Base-by-base conservation (phyloP, 1,140 invertebrate genomes). In the Bombus vancouverensis region DNA sequence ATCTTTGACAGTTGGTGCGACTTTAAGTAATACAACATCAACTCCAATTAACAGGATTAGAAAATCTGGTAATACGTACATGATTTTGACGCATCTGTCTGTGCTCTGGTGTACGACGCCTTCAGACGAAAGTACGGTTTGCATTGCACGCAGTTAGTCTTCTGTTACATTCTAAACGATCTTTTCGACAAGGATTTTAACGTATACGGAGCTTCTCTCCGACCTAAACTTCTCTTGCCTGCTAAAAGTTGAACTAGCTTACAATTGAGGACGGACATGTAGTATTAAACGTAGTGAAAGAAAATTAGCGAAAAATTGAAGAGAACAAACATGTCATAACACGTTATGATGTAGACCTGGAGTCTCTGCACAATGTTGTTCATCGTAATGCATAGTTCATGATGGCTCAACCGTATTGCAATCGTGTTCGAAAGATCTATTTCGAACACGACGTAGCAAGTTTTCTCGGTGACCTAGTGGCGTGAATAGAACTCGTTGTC, bases 381-480 rank as follows among this genome's bases (percentile, higher is more conserved):
- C 53, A 59, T 37, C 76, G n/a, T 44, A 10, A 42, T 72, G 76
- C 83, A 86, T 68, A n/a, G 71, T 83, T 62, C 37, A 77, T 25
- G 73, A 59, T 66, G 72, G 72, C 71, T 44, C 34, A 53, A 81
- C 65, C 70, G 78, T 74, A 75, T 81, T 62, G 84, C 84, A 37
- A 84, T 71, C 65, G 77, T 65, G 81, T 82, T 73, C 86, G 87
- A 83, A 73, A 73, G 82, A 75, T 91, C 89, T 90, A 92, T 92
- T 92, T 93, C 90, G 87, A 92, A 81, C 88, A 85, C 83, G 85
- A 72, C 86, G 83, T 87, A 87, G 86, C 87, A 88, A 89, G 88
- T 92, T 92, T 89, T 92, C 89, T 92, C 90, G 92, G 87, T 94
- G 93, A 94, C 93, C 93, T 91, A 94, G 90, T 94, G 87, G 92